Evolutionary conservation across 1,140 invertebrate species (phyloP).

Genomic region (Hylaeus anthracinus): DNA sequence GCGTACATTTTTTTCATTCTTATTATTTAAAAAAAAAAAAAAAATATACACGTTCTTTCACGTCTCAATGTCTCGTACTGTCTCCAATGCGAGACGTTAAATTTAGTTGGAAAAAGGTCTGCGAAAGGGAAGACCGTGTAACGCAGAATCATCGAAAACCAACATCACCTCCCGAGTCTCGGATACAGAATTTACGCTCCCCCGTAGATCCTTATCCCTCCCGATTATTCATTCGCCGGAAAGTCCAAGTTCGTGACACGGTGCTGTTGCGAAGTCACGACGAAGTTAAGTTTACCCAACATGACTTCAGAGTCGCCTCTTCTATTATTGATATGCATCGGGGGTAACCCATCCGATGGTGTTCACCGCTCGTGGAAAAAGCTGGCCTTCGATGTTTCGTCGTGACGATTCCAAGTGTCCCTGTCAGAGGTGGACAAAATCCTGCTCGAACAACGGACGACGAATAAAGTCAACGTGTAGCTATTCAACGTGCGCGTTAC

Average conservation of each 20-base stretch:
- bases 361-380: background rate
- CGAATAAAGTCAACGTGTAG: no score
- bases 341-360: background rate
- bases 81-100: background rate
- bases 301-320: slow-evolving; percentile 22
- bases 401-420: background rate
- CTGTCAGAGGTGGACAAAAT: background rate
- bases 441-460: no score
- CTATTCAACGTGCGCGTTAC: no score
- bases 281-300: background rate
- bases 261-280: slow-evolving; percentile 14
- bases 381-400: background rate
- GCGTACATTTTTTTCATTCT: no score
- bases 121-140: background rate
- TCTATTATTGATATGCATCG: slow-evolving; percentile 31
- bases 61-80: no score
- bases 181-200: slow-evolving; percentile 14
- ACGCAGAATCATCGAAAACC: background rate
- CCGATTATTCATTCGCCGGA: background rate
- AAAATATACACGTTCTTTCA: no score
- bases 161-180: background rate
- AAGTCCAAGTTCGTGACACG: slow-evolving; percentile 11
- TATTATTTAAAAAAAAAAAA: no score
- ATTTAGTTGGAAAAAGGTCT: background rate
- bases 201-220: background rate